Base-by-base conservation (phyloP, 2,113 vertebrate species). In the Xyrauchen texanus region DNA sequence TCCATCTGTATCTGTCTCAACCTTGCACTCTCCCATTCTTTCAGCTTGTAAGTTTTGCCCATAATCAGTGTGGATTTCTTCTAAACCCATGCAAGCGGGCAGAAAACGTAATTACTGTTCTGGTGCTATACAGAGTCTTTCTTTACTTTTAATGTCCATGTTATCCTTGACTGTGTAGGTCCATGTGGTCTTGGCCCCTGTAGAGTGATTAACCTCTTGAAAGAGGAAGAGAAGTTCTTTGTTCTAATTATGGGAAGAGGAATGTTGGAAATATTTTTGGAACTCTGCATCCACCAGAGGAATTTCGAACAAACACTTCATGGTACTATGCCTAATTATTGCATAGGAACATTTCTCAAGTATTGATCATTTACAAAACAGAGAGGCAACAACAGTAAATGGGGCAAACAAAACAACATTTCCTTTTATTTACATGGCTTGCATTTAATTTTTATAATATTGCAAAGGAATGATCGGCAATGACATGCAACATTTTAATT, bases 231-330 rank as follows among this genome's bases (percentile, higher is more conserved):
- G 15, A 42, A 7, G 49, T n/a, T 34, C 47, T 78, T 75, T 65
- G 16, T 77, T 68, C 57, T 63, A n/a, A 1, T 66, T 51, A 70
- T 63, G 57, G 16, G 53, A 45, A 65, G 45, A 47, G 42, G 68
- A 74, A 69, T 83, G 77, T 79, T 60, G 21, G 60, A 84, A 75
- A 76, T 76, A 46, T 42, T 75, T 47, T 16, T 34, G 21, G 51
- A 52, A 7, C 15, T 45, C 75, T 69, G 15, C 53, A 12, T 70
- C 64, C 42, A 73, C 75, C 63, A 66, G 61, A 80, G 81, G 78
- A 84, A 82, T 83, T 62, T 69, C 6, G 52, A 58, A 61, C 74
- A 70, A 80, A 74, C 75, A 60, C n/a, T 57, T 55, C 45, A 78
- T 47, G 64, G 61, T 15, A 13, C 44, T 82, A 63, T 49, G 47